Conservation (phyloP, 2,113 vertebrate genomes). For the Nannospalax galili region DNA sequence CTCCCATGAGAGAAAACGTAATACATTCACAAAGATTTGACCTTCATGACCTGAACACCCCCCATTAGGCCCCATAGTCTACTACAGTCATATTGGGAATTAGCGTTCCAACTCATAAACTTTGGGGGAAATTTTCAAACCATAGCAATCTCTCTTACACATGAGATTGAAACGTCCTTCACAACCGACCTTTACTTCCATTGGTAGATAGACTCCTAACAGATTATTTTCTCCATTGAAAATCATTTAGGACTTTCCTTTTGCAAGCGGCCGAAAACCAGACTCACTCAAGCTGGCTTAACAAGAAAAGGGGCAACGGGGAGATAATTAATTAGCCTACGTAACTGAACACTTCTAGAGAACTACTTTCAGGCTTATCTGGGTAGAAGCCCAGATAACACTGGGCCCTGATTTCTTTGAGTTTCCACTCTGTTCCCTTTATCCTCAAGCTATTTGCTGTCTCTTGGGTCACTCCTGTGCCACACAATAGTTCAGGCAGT, state of each 20-base stretch:
- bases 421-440: background rate
- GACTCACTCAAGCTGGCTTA: background rate
- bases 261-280: slow-evolving; percentile 21
- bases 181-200: background rate
- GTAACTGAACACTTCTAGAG: background rate
- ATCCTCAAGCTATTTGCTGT: background rate
- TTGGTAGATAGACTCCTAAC: background rate
- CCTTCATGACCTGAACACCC: background rate
- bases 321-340: background rate
- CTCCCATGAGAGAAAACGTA: background rate
- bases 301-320: background rate
- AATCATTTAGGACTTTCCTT: slow-evolving; percentile 22
- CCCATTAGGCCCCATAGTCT: background rate
- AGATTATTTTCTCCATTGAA: background rate
- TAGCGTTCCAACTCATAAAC: background rate
- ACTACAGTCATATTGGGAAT: background rate
- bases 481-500: background rate
- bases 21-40: background rate
- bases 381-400: background rate
- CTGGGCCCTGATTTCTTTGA: background rate
- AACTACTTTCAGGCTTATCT: background rate
- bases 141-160: background rate
- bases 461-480: background rate
- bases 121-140: background rate
- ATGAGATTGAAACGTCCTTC: background rate